Conservation (phyloP, 1,140 invertebrate species). For the Cyrtorhinus lividipennis region DNA sequence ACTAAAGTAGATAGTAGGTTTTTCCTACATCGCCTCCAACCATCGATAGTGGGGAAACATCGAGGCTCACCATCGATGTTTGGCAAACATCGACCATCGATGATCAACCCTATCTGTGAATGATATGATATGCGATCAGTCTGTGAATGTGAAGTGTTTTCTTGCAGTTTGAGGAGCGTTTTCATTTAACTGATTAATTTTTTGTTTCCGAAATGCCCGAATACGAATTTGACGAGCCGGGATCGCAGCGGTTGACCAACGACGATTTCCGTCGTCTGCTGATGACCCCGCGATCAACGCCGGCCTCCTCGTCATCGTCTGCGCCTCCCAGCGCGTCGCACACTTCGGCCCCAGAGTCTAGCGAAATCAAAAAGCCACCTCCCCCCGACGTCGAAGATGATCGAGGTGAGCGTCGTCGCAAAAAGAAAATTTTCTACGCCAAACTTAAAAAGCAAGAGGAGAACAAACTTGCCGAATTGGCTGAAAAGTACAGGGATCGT, state of each 20-base stretch:
- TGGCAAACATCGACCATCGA: too few species aligned
- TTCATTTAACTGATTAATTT: too few species aligned
- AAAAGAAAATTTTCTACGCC: constrained; percentile 84
- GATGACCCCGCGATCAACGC: constrained; percentile 70
- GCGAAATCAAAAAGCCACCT: constrained; percentile 14
- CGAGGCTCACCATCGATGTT: too few species aligned
- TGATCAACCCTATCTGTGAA: too few species aligned
- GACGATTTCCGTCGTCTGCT: constrained; percentile 91
- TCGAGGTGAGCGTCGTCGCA: constrained; percentile 54
- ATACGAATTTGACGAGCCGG: constrained; percentile 28
- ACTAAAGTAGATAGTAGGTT: too few species aligned
- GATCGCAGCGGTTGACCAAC: constrained; percentile 68
- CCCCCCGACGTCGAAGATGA: constrained; percentile 35
- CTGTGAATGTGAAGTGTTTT: too few species aligned
- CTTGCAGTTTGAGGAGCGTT: too few species aligned
- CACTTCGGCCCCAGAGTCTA: not conserved
- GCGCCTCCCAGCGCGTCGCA: constrained; percentile 25
- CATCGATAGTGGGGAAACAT: too few species aligned
- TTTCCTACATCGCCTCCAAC: too few species aligned
- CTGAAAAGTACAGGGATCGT: constrained; percentile 85
- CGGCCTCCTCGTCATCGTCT: constrained; percentile 25
- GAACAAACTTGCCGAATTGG: constrained; percentile 87
- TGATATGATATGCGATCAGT: too few species aligned
- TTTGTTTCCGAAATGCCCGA: constrained; percentile 25
- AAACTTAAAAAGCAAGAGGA: constrained; percentile 91